phyloP scores from a whole-genome alignment of 2,797 vertebrate genomes.

The Chanos chanos region DNA sequence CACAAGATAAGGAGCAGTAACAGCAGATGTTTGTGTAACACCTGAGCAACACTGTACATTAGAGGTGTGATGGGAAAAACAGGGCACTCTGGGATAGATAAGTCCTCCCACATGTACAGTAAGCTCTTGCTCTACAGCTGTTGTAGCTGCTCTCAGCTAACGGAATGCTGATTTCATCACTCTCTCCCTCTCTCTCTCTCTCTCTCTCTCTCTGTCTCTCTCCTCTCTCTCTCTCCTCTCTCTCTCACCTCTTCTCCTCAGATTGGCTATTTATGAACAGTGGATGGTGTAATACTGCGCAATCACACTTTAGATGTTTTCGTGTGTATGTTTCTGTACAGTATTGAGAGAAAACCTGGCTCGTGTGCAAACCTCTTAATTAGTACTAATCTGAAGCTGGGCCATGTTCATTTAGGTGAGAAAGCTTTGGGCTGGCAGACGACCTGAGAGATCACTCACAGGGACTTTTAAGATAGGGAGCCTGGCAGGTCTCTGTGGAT shows the following conservation, averaged over 20 bases:
- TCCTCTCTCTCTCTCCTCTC: constrained; percentile 3
- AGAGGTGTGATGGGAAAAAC: neutral
- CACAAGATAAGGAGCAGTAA: neutral
- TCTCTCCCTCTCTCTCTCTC: neutral
- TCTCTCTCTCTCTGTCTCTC: neutral
- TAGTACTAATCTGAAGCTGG: constrained; percentile 55
- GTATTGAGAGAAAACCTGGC: constrained; percentile 45
- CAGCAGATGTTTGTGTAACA: neutral
- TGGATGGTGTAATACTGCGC: constrained; percentile 66
- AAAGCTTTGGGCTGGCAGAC: constrained; percentile 50
- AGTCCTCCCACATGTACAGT: neutral
- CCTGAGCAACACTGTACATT: too few relatives aligned
- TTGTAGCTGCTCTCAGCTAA: neutral
- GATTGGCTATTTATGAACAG: constrained; percentile 44
- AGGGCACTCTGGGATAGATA: neutral
- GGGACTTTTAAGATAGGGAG: too few relatives aligned
- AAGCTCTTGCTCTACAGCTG: neutral
- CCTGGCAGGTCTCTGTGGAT: too few relatives aligned
- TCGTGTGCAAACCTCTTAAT: constrained; percentile 52
- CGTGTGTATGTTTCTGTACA: constrained; percentile 11
- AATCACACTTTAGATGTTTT: constrained; percentile 49
- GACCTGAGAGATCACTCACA: constrained; percentile 47
- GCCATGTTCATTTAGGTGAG: constrained; percentile 47
- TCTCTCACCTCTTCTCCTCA: constrained; percentile 48
- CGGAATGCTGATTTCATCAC: too few relatives aligned